phyloP scores from a whole-genome alignment of 2,113 vertebrate genomes.

The Ceyx melanurus region DNA sequence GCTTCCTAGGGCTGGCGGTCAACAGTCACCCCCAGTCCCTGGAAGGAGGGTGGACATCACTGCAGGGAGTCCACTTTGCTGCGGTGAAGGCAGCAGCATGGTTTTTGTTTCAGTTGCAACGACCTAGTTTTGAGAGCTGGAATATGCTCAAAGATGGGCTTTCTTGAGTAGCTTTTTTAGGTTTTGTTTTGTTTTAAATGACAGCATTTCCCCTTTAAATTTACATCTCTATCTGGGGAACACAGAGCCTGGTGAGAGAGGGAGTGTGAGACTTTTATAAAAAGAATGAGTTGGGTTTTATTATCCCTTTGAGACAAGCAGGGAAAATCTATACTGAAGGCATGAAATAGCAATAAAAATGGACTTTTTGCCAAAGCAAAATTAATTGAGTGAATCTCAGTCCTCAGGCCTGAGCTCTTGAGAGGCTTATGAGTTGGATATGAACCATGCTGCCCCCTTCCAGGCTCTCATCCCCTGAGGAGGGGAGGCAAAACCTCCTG shows the following conservation, averaged over 20 bases:
- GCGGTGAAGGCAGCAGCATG: background rate
- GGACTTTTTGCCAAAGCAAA: conserved; percentile 76
- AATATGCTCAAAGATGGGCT: conserved; percentile 42
- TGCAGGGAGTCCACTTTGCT: background rate
- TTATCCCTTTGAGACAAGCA: conserved; percentile 76
- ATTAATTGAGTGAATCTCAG: conserved; percentile 71
- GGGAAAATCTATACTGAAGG: conserved; percentile 77
- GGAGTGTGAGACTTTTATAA: conserved; percentile 72
- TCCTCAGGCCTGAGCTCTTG: conserved; percentile 60
- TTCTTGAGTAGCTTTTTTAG: conserved; percentile 52
- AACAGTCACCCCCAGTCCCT: background rate
- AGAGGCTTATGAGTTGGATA: conserved; percentile 62
- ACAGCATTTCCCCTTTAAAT: conserved; percentile 61
- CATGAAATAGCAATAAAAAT: conserved; percentile 76
- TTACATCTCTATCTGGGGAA: conserved; percentile 61
- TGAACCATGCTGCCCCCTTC: conserved; percentile 44
- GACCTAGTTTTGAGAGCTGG: conserved; percentile 41
- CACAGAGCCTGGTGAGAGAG: conserved; percentile 64
- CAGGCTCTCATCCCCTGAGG: conserved; percentile 31
- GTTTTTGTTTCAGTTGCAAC: conserved; percentile 10
- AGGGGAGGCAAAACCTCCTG: conserved; percentile 22
- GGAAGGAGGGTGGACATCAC: background rate
- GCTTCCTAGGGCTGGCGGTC: background rate
- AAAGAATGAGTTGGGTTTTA: conserved; percentile 67
- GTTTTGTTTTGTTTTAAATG: conserved; percentile 53